A percentile compares a stretch with the other conserved stretches of the same genome.
phyloP scores from a whole-genome alignment of 2,888 invertebrate genomes.

The Chorisops tibialis region DNA sequence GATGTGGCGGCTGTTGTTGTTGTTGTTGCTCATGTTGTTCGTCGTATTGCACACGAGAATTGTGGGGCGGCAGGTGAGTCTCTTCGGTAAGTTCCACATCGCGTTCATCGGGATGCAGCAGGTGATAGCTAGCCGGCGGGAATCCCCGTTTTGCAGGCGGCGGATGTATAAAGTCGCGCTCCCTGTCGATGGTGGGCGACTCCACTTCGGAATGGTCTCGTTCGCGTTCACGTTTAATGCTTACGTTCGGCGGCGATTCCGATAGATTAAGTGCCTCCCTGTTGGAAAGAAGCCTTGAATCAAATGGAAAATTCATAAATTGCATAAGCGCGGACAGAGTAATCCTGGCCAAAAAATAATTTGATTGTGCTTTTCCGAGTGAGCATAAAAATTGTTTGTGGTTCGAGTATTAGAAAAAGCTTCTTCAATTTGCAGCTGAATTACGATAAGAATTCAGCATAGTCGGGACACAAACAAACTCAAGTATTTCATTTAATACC shows the following conservation, averaged over 20 bases:
- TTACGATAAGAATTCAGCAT: neutral
- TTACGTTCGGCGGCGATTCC: constrained; percentile 57
- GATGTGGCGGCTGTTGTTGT: constrained; percentile 27
- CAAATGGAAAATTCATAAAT: constrained; percentile 23
- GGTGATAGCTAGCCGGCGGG: constrained; percentile 29
- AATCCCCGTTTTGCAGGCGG: constrained; percentile 61
- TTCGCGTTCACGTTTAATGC: constrained; percentile 56
- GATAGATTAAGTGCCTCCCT: constrained; percentile 82
- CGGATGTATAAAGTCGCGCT: constrained; percentile 54
- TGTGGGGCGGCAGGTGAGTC: constrained; percentile 2
- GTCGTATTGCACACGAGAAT: constrained; percentile 14
- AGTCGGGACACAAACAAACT: too few relatives aligned
- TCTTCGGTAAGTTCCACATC: constrained; percentile 15
- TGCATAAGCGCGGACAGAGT: neutral
- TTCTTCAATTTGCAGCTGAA: neutral
- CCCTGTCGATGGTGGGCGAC: constrained; percentile 37
- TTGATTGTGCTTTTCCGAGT: too few relatives aligned
- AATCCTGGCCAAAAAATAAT: too few relatives aligned
- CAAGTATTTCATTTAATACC: too few relatives aligned
- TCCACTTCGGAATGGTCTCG: constrained; percentile 38
- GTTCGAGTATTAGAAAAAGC: neutral
- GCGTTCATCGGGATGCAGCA: constrained; percentile 15
- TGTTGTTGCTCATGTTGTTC: constrained; percentile 29
- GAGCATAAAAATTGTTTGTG: neutral
- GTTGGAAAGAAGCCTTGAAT: constrained; percentile 29